Evolutionary conservation across 2,797 vertebrate species (phyloP), one percentile per base, ranked within the genome.

Genomic region (Phoxinus dragarum): DNA sequence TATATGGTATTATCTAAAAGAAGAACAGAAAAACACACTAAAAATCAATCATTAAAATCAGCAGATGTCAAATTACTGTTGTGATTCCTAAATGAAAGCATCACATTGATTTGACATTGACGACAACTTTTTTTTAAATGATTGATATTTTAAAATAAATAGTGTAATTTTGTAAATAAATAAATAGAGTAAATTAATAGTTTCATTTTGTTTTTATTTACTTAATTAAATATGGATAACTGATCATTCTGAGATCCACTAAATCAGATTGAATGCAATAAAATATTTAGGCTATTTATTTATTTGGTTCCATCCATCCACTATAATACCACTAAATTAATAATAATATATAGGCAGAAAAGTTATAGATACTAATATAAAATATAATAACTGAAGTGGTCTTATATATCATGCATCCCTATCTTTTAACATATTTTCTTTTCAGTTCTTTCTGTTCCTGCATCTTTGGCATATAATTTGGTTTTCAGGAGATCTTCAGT

Each of bases 401-500:
- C 5, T 75, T 8, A 76, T 23, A 36, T 75, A 23, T 36, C 6
- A 38, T 23, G 10, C 19, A 42, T 42, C 66, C 12, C 16, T 38
- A 38, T 68, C 54, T 40, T 27, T 40, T 42, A 9, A n/a, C 40
- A 77, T 61, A 61, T 77, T 42, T 59, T 59, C 11, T 52, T 36
- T 34, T 75, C 31, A 36, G 5, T 34, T 54, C 23, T 23, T 2
- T 54, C 49, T 80, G 23, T 64, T 59, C 42, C n/a, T 49, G 19
- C 34, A 49, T 66, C 42, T 66, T 6, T 52, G 71, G 8, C 66
- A 44, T 75, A 27, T 36, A 64, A 74, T 74, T 74, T 1, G 14
- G 54, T 74, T 82, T 49, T 44, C 44, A 52, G 23, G 42, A 76
- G 67, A 68, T 73, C 47, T 42, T 59, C 52, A 72, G 27, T 42